Conservation (phyloP, 2,888 invertebrate genomes). For the Limnephilus lunatus region DNA sequence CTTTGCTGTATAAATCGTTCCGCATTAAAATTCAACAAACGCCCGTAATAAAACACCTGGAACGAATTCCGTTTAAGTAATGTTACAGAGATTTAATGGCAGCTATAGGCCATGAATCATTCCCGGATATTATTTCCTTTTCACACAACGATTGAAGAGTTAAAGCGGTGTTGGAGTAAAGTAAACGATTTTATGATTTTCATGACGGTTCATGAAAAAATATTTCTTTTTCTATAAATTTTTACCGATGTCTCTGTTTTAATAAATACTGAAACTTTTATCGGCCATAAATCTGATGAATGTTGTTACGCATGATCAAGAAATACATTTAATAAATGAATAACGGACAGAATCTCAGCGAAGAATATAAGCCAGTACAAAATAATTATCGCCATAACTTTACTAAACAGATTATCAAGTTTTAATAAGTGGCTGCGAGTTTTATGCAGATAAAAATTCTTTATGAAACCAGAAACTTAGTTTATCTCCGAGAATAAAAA, state of each 20-base stretch:
- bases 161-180: neutral
- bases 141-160: slow-evolving; percentile 8
- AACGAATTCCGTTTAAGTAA: slow-evolving; percentile 17
- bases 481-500: slow-evolving; percentile 30
- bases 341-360: neutral
- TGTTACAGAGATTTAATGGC: neutral
- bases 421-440: slow-evolving; percentile 25
- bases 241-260: neutral
- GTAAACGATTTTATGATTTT: neutral
- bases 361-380: neutral
- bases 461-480: slow-evolving; percentile 34
- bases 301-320: neutral
- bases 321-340: neutral
- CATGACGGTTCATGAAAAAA: neutral
- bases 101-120: slow-evolving; percentile 13
- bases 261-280: too few species aligned
- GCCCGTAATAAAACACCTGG: slow-evolving; percentile 33
- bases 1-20: neutral
- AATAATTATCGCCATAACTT: neutral
- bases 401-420: slow-evolving; percentile 38
- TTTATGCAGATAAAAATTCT: slow-evolving; percentile 24
- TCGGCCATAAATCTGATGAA: neutral
- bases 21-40: slow-evolving; percentile 24
- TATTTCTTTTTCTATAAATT: neutral
- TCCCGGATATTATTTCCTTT: slow-evolving; percentile 23